phyloP scores from a whole-genome alignment of 2,113 vertebrate species.

The Deroptyus accipitrinus region DNA sequence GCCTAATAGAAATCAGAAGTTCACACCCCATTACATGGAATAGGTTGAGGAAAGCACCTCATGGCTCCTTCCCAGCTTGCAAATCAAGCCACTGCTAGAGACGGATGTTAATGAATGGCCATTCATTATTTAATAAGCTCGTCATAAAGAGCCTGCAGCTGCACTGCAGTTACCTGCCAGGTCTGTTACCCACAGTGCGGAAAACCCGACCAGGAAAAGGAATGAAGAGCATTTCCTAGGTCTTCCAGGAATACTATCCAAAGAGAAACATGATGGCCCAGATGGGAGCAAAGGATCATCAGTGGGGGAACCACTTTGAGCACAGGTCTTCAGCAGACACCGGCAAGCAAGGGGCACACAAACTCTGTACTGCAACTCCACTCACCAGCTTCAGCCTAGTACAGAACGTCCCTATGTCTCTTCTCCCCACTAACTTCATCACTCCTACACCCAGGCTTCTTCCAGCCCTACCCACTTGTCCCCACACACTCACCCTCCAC shows the following conservation, averaged over 20 bases:
- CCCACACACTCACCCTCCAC: neutral
- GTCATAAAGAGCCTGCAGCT: neutral
- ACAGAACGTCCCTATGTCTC: neutral
- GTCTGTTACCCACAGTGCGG: neutral
- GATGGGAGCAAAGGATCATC: neutral
- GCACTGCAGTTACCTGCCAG: neutral
- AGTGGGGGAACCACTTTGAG: fast-evolving
- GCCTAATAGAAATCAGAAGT: neutral
- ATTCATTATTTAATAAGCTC: constrained; percentile 38
- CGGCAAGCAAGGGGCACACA: neutral
- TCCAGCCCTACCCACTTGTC: neutral
- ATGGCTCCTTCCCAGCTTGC: neutral
- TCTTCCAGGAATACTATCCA: fast-evolving
- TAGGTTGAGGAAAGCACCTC: neutral
- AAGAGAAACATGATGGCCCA: fast-evolving
- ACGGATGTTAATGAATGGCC: neutral
- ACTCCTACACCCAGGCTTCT: neutral
- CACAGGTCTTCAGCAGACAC: neutral
- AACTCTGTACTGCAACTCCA: neutral
- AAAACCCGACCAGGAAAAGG: neutral
- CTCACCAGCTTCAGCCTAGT: fast-evolving
- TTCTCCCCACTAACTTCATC: neutral
- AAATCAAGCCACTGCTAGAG: neutral
- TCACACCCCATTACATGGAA: fast-evolving
- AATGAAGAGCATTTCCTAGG: neutral